These are phyloP conservation scores for Ancistrus triradiatus DNA, from an alignment of 2,113 vertebrate genomes.

Conservation along the genomic window DNA sequence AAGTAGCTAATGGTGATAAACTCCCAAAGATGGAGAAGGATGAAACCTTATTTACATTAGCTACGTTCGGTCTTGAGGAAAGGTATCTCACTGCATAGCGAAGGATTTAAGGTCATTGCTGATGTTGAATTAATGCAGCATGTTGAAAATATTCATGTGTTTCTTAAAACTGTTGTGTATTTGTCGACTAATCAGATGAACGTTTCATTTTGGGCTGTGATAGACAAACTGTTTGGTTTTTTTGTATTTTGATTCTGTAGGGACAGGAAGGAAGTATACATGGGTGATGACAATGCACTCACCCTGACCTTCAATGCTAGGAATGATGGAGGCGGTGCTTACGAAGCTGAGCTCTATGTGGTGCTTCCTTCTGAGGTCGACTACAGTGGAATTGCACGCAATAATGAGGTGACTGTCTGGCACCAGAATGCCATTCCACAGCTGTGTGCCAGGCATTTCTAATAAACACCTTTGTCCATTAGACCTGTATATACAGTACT, in stretches of 20 bases:
- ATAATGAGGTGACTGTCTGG: conserved; percentile 74
- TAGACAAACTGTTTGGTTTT: neutral
- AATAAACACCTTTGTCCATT: conserved; percentile 11
- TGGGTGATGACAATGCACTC: conserved; percentile 82
- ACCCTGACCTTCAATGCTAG: conserved; percentile 80
- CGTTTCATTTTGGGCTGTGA: neutral
- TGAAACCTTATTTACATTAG: too few relatives aligned
- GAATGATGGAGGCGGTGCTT: conserved; percentile 85
- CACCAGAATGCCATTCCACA: conserved; percentile 2
- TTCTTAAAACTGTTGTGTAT: too few relatives aligned
- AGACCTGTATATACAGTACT: too few relatives aligned
- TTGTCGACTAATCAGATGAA: conserved; percentile 9
- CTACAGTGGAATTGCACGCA: conserved; percentile 82
- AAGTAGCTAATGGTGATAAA: too few relatives aligned
- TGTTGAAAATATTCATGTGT: too few relatives aligned
- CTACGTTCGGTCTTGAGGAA: too few relatives aligned
- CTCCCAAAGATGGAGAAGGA: too few relatives aligned
- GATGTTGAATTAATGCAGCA: too few relatives aligned
- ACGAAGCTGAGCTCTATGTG: conserved; percentile 85
- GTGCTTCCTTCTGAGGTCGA: conserved; percentile 79
- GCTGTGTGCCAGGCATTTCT: conserved; percentile 3
- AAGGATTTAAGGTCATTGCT: too few relatives aligned
- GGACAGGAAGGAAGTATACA: conserved; percentile 76
- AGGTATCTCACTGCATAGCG: too few relatives aligned
- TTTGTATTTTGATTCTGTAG: conserved; percentile 54